Evolutionary conservation across 2,888 invertebrate genomes (phyloP).

Genomic region (Cosmia trapezina): DNA sequence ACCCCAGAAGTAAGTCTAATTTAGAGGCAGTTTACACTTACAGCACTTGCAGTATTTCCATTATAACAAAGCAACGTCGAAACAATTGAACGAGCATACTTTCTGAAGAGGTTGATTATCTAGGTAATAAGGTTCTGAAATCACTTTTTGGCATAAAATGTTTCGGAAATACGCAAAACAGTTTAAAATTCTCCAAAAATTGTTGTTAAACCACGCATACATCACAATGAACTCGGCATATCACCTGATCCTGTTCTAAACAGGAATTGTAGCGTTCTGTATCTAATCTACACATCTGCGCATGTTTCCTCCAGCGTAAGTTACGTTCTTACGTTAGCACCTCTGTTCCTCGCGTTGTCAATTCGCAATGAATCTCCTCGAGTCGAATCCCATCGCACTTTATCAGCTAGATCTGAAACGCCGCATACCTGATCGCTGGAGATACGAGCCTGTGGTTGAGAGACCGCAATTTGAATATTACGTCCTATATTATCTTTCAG

Average conservation of each 20-base stretch:
- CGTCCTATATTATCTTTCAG: conserved; percentile 53
- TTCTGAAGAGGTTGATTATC: not conserved
- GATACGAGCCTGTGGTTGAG: conserved; percentile 68
- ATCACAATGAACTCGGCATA: conserved; percentile 71
- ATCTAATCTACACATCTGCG: conserved; percentile 87
- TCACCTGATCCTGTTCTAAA: conserved; percentile 76
- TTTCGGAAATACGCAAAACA: not conserved
- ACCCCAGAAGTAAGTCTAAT: conserved; percentile 42
- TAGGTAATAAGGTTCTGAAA: not conserved
- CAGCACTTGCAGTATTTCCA: not conserved
- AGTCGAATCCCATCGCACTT: conserved; percentile 76
- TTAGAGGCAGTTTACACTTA: conserved; percentile 20
- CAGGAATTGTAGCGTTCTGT: conserved; percentile 80
- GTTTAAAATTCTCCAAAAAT: not conserved
- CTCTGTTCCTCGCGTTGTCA: conserved; percentile 76
- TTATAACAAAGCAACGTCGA: not conserved
- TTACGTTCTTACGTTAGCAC: conserved; percentile 71
- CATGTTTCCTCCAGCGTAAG: conserved; percentile 79
- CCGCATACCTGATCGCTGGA: conserved; percentile 79
- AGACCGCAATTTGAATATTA: conserved; percentile 73
- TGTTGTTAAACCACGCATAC: conserved; percentile 47
- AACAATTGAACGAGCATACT: not conserved
- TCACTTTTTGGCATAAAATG: not conserved
- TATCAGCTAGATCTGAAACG: conserved; percentile 82
- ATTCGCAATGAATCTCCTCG: conserved; percentile 79